Conservation (phyloP, 2,888 invertebrate species). For the Acheta domesticus region DNA sequence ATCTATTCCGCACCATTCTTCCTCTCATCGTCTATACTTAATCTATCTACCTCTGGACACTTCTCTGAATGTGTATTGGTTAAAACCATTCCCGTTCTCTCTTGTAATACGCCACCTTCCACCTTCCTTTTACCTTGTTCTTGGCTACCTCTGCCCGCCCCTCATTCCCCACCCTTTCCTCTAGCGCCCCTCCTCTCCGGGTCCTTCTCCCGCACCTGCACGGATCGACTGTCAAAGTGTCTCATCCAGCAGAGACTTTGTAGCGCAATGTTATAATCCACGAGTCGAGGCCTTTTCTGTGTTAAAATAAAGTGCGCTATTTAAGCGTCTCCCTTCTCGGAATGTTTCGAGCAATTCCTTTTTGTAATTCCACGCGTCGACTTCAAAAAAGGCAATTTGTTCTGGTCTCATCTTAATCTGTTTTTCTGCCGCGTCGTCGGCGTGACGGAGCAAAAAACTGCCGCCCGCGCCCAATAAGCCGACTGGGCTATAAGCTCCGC, state of each 20-base stretch:
- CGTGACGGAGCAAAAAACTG: neutral
- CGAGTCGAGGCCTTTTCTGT: neutral
- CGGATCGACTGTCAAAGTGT: neutral
- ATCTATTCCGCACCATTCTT: too few species aligned
- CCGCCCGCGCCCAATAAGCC: neutral
- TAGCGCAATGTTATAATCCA: conserved; percentile 7
- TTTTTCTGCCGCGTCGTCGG: neutral
- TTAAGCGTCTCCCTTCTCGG: conserved; percentile 7
- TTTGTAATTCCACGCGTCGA: conserved; percentile 6
- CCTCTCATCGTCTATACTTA: too few species aligned
- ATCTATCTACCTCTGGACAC: too few species aligned
- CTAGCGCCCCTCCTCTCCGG: neutral
- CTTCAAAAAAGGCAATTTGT: conserved; percentile 18
- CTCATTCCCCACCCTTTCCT: too few species aligned
- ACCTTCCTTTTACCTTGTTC: too few species aligned
- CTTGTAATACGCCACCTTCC: too few species aligned
- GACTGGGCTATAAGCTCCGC: neutral
- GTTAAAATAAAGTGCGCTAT: neutral
- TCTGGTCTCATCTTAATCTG: conserved; percentile 1
- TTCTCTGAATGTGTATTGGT: too few species aligned
- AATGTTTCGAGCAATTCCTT: conserved; percentile 10
- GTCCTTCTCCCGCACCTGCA: neutral
- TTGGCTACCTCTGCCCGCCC: too few species aligned
- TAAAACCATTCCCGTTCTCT: too few species aligned
- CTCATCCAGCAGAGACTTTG: conserved; percentile 7